phyloP scores from a whole-genome alignment of 2,888 invertebrate genomes.

The Drosophila recens region DNA sequence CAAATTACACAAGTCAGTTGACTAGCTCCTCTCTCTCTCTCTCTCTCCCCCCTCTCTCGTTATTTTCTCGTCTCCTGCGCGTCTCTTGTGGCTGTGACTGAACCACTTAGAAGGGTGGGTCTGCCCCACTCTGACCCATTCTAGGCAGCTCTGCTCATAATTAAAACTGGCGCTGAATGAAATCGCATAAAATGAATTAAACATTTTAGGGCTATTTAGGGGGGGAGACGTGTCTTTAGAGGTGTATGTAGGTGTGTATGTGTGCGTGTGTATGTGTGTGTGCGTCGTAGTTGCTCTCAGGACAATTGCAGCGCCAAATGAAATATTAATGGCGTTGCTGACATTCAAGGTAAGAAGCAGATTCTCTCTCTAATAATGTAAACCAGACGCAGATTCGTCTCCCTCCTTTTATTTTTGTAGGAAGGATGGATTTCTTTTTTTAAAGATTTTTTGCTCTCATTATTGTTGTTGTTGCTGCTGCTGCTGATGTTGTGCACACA shows the following conservation, averaged over 20 bases:
- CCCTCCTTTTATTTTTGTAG: slow-evolving; percentile 1
- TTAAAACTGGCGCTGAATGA: slow-evolving; percentile 80
- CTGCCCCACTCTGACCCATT: slow-evolving; percentile 12
- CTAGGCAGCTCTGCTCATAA: slow-evolving; percentile 60
- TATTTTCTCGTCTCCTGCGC: background rate
- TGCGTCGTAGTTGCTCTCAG: slow-evolving; percentile 60
- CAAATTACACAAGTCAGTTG: slow-evolving; percentile 80
- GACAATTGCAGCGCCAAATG: slow-evolving; percentile 81
- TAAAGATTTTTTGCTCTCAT: slow-evolving; percentile 68
- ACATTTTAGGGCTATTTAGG: slow-evolving; percentile 80
- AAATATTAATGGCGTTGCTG: slow-evolving; percentile 77
- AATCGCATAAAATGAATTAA: slow-evolving; percentile 82
- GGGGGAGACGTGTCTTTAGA: slow-evolving; percentile 18
- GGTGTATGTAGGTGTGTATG: slow-evolving; percentile 14
- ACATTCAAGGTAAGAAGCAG: slow-evolving; percentile 50
- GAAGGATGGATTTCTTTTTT: slow-evolving; percentile 41
- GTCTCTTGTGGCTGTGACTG: slow-evolving; percentile 38
- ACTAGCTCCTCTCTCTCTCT: slow-evolving; percentile 24
- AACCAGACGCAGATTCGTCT: slow-evolving; percentile 30
- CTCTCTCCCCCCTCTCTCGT: slow-evolving; percentile 3
- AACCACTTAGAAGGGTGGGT: background rate
- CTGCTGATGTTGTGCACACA: slow-evolving; percentile 51
- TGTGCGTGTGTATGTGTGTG: slow-evolving; percentile 13
- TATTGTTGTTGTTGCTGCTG: slow-evolving; percentile 36
- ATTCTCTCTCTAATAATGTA: slow-evolving; percentile 63